Base-by-base conservation (phyloP, 2,888 invertebrate genomes). In the Apotomis betuletana region DNA sequence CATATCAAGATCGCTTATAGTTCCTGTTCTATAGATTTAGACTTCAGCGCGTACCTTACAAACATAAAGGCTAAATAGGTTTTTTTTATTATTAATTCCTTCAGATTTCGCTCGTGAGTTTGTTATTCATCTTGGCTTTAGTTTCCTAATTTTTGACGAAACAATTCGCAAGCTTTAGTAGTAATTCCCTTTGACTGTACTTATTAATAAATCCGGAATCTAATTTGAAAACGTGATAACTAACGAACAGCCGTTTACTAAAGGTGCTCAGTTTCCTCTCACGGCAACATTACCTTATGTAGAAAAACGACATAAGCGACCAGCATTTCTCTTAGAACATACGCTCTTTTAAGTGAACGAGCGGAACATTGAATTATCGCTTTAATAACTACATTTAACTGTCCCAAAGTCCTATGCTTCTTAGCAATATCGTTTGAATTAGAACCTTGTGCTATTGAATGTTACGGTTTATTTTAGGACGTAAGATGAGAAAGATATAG, bases 161-260 rank as follows among this genome's bases (percentile, higher is more conserved):
- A 49, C 49, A 12, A 10, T 9, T 49, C 3, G 6, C 55, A 46
- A 15, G 12, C 44, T 49, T 10, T 49, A 49, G 2, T 2, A 52
- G 60, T 60, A 60, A 15, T 27, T 38, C 5, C 9, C 5, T 27
- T 12, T 0, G 49, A 69, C 57, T 67, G 38, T 62, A 62, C 61
- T 58, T 57, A 55, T 46, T 41, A 67, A 71, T 71, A 62, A 61
- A 71, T 67, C 67, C 51, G 9, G 41, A 67, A 52, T 71, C 55
- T 71, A 61, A 67, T 71, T 71, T 57, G 51, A 49, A 44, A 58
- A 10, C 12, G 61, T 27, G 57, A 54, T 67, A 61, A 65, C 64
- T 70, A 71, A 61, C 67, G 10, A 55, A 51, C 67, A 67, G 13
- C 44, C 36, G 57, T 12, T 36, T 44, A 61, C 51, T 52, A 41